phyloP scores from a whole-genome alignment of 1,140 invertebrate genomes.

The Diploscapter pachys region DNA sequence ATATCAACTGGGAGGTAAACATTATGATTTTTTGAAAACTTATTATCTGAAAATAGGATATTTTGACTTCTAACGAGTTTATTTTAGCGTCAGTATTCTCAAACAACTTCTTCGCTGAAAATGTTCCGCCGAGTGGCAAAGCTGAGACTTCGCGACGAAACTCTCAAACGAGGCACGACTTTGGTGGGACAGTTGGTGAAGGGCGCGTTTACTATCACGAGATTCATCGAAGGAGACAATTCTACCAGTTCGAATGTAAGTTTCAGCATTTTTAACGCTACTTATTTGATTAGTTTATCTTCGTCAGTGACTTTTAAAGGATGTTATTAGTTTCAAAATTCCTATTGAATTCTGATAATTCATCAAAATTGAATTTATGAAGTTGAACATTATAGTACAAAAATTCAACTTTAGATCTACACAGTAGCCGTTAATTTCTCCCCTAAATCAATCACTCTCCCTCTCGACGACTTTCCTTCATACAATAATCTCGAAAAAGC shows the following conservation, averaged over 20 bases:
- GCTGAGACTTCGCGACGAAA: conserved; percentile 34
- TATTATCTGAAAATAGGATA: neutral
- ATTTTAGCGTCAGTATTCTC: conserved; percentile 35
- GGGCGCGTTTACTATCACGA: conserved; percentile 34
- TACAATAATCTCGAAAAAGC: conserved; percentile 15
- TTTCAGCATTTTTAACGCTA: conserved; percentile 1
- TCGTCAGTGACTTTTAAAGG: neutral
- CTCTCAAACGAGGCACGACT: conserved; percentile 24
- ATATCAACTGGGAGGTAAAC: conserved; percentile 40
- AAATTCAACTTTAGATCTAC: conserved; percentile 26
- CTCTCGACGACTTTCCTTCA: conserved; percentile 13
- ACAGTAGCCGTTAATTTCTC: conserved; percentile 29
- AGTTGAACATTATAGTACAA: neutral
- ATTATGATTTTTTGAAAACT: neutral
- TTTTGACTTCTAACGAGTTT: conserved; percentile 4
- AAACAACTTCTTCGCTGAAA: conserved; percentile 23
- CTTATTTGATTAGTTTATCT: conserved; percentile 3
- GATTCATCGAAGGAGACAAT: conserved; percentile 31
- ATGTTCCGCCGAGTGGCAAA: conserved; percentile 38
- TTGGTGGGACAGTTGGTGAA: conserved; percentile 26
- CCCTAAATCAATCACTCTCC: conserved; percentile 18
- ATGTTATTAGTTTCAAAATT: neutral
- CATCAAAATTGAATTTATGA: neutral
- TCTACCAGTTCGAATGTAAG: conserved; percentile 34
- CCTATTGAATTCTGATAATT: neutral